phyloP scores from a whole-genome alignment of 2,113 vertebrate genomes.

The Saguinus imperator region DNA sequence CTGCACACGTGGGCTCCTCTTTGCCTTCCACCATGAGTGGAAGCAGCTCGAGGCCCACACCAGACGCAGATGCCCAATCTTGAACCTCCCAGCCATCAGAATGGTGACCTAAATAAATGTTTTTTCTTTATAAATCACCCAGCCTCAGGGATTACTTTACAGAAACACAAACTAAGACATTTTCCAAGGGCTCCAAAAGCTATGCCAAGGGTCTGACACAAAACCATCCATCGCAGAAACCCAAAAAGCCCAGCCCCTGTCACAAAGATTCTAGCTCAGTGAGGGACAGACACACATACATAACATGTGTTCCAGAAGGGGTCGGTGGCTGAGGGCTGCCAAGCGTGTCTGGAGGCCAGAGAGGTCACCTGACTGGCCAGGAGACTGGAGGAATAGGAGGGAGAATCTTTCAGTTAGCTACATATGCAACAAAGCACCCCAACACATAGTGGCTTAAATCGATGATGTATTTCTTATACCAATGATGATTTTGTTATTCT shows the following conservation, averaged over 20 bases:
- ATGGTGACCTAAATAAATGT: too few relatives aligned
- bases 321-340: background rate
- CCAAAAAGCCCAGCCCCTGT: background rate
- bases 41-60: too few relatives aligned
- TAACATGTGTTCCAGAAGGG: background rate
- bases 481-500: background rate
- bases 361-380: background rate
- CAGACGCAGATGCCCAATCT: too few relatives aligned
- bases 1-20: too few relatives aligned
- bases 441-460: background rate
- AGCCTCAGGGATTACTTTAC: too few relatives aligned
- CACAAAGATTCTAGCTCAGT: background rate
- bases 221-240: background rate
- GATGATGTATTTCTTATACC: too few relatives aligned
- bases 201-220: background rate
- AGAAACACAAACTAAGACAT: too few relatives aligned
- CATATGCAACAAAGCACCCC: background rate
- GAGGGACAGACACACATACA: background rate
- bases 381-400: background rate
- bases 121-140: too few relatives aligned
- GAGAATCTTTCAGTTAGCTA: background rate
- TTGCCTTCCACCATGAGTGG: too few relatives aligned
- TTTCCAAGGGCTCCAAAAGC: background rate
- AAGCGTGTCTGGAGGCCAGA: too few relatives aligned
- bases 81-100: too few relatives aligned